Base-by-base conservation (phyloP, 2,113 vertebrate genomes). In the Gymnarchus niloticus region DNA sequence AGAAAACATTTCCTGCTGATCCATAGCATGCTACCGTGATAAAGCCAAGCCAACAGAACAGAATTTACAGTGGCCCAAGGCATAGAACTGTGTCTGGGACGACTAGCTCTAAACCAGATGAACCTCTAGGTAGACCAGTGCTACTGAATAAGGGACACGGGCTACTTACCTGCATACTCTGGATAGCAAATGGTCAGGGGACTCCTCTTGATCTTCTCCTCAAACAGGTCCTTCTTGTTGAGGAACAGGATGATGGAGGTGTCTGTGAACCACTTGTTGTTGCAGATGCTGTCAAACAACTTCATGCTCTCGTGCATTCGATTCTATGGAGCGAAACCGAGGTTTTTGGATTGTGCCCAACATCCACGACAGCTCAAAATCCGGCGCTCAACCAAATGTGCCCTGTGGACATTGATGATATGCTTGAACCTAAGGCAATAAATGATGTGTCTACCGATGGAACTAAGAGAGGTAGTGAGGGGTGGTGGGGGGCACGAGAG, bases 271-370 rank as follows among this genome's bases (percentile, higher is more conserved):
- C 98, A 99, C 86, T 99, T 99, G 94, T 99, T 99, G 95, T 99
- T 99, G 93, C 98, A 99, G 93, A 99, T 99, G 89, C 97, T 99
- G 93, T 99, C 98, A 2, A 99, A 99, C 83, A 99, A 93, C 92
- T 99, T 99, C 98, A 99, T 99, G 93, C 98, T 99, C 92, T 99
- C 98, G 2, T 99, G 98, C 98, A 99, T 99, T 57, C 98, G 97
- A 90, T 99, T 99, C 98, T 99, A 90, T 65, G 89, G 83, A 14
- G 52, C 37, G 56, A 0, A 59, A 25, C 12, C 17, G 41, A 5
- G 49, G 5, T 77, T 2, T 51, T 56, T 54, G 37, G 19, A 1
- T 28, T 77, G 19, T 2, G 41, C 37, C 21, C 41, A 77, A 17
- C 61, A 17, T 65, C 59, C 5, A 28, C 37, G 5, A 19, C 61